These are phyloP conservation scores for Metacarcinus magister DNA, from an alignment of 2,888 invertebrate genomes.

Conservation along the genomic window DNA sequence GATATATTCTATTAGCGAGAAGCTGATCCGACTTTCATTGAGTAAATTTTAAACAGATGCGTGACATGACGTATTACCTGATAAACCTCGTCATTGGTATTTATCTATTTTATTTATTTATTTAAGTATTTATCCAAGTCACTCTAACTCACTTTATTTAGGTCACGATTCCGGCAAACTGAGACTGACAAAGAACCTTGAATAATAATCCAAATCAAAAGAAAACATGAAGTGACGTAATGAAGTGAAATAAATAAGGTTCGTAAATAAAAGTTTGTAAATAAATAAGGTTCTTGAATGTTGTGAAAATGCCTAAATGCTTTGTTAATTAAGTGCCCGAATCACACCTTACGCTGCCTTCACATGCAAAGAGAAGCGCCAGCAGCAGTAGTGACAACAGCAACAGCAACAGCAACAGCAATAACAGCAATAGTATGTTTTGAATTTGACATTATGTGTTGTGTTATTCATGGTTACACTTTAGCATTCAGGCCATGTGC, in stretches of 20 bases:
- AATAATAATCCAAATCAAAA: neutral
- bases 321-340: neutral
- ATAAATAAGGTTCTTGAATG: neutral
- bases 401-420: conserved; percentile 8
- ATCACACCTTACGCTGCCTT: neutral
- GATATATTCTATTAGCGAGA: no score
- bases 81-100: no score
- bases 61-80: no score
- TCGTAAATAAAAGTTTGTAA: neutral
- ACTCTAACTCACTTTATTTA: neutral
- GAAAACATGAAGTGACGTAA: neutral
- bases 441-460: neutral
- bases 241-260: neutral
- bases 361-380: neutral
- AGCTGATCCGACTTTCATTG: no score
- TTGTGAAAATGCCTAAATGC: neutral
- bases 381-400: conserved; percentile 10
- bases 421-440: no score
- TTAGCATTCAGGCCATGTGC: neutral
- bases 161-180: neutral
- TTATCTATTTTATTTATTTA: neutral
- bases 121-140: neutral
- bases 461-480: neutral
- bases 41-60: no score
- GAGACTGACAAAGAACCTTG: neutral